Percentiles rank a stretch among this genome's conserved stretches.
phyloP scores from a whole-genome alignment of 2,888 invertebrate genomes.

The Melolontha melolontha region DNA sequence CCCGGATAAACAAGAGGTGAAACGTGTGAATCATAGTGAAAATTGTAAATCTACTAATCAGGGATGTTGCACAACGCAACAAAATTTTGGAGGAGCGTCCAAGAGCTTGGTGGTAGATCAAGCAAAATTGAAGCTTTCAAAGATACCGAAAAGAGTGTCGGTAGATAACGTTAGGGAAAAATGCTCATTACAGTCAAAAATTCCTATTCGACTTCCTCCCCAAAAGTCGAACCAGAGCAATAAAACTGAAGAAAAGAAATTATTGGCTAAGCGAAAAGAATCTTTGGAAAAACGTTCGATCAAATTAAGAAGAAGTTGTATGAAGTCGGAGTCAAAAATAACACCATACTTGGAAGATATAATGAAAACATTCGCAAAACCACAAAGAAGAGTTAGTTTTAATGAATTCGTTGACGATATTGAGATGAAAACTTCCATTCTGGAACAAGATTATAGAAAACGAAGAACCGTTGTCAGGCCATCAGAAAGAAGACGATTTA shows the following conservation, averaged over 20 bases:
- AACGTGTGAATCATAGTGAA: conserved; percentile 5
- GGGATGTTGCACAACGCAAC: conserved; percentile 16
- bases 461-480: neutral
- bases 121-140: conserved; percentile 17
- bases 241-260: neutral
- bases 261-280: too few relatives aligned
- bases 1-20: neutral
- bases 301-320: conserved; percentile 9
- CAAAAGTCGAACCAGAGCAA: neutral
- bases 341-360: neutral
- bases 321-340: conserved; percentile 1
- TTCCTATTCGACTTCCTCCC: conserved; percentile 1
- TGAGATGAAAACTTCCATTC: neutral
- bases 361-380: neutral
- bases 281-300: too few relatives aligned
- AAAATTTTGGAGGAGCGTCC: conserved; percentile 18
- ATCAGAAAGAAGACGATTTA: neutral
- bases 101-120: conserved; percentile 8
- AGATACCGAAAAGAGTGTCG: conserved; percentile 8
- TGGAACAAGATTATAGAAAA: neutral
- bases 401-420: conserved; percentile 25
- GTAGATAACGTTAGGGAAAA: neutral
- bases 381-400: neutral
- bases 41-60: conserved; percentile 2
- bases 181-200: neutral